Evolutionary conservation across 2,797 vertebrate species (phyloP).

Genomic region (Delichon dasypus): DNA sequence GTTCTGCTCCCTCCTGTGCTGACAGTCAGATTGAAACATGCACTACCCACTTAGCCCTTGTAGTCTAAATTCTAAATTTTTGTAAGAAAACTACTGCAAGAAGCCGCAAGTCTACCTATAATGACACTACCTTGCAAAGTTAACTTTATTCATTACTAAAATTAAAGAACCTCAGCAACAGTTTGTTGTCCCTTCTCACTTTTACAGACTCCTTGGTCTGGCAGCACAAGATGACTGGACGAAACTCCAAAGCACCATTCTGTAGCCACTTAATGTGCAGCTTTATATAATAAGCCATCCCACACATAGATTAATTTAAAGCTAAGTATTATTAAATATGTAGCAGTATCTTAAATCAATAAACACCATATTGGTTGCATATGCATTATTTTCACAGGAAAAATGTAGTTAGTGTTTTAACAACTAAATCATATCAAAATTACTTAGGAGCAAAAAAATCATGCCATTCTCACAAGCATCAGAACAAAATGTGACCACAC

Average conservation of each 20-base stretch:
- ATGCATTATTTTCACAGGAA: background rate
- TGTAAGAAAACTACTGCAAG: background rate
- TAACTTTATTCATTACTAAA: background rate
- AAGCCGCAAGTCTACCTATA: background rate
- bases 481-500: background rate
- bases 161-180: background rate
- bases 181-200: background rate
- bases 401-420: background rate
- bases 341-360: background rate
- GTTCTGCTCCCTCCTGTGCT: background rate
- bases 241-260: background rate
- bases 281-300: background rate
- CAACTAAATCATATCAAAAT: background rate
- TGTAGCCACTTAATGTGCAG: background rate
- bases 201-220: background rate
- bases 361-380: background rate
- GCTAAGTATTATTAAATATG: background rate
- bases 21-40: background rate
- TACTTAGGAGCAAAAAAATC: background rate
- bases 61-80: background rate
- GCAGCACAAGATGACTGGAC: background rate
- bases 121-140: accelerated
- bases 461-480: background rate
- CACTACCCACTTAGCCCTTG: background rate
- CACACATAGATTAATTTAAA: background rate